Evolutionary conservation across 2,113 vertebrate species (phyloP), one percentile per base, ranked within the genome.

Genomic region (Malurus cyaneus): DNA sequence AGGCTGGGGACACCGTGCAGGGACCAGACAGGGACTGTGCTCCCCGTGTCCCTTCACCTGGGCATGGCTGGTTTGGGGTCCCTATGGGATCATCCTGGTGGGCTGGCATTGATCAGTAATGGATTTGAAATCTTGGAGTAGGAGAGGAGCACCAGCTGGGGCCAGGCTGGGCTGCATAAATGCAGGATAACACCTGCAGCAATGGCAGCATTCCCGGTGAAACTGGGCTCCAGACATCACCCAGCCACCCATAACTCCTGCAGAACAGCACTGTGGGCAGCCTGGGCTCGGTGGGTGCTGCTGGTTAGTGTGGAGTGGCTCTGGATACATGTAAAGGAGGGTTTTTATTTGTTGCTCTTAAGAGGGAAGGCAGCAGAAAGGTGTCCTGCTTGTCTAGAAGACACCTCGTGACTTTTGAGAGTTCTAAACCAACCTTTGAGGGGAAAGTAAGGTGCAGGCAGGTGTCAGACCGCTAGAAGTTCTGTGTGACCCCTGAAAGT

Each of bases 1-100:
- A 0, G 0, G 2, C 42, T 4, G 49, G 82, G 53, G 71, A 57
- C 54, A 28, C 29, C 0, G 0, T 5, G 65, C 69, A 4, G 0
- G 5, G 32, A 11, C 50, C 79, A 64, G 82, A 56, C 73, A 23
- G 72, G 70, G 78, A 82, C 62, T 78, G 85, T 1, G 5, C 80
- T 71, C 8, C 0, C 5, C 0, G 11, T 1, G 17, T 7, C 77
- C 24, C 71, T 15, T 11, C 20, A 26, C 56, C 71, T 21, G 32
- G 3, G 14, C 49, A 8, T 3, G 9, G 25, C 49, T 60, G 83
- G 4, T 32, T 69, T 34, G 1, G 47, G 7, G 8, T 12, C 72
- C 5, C 2, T 11, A 3, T 4, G 0, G 18, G 56, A 53, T 44
- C 1, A 0, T 56, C 42, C 44, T 6, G 12, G 13, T 2, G 5